Percentiles rank a stretch among this genome's conserved stretches.
These are phyloP conservation scores for Axis porcinus DNA, from an alignment of 2,113 vertebrate species.

Conservation along the genomic window DNA sequence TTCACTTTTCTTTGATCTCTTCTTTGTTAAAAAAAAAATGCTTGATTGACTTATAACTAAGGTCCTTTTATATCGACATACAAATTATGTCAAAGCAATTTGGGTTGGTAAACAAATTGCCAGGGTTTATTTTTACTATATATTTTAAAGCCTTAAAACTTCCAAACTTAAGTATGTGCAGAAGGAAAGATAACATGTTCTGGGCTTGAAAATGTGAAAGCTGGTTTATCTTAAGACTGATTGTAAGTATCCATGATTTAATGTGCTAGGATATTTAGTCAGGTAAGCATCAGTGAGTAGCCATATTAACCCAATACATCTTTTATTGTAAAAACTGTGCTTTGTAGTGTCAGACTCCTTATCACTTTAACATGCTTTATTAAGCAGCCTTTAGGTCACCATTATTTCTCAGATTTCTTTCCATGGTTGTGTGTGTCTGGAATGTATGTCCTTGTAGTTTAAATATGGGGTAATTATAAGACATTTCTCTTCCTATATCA, in stretches of 20 bases:
- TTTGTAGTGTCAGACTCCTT: slow-evolving; percentile 93
- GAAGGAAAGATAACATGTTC: slow-evolving; percentile 62
- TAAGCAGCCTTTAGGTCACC: slow-evolving; percentile 97
- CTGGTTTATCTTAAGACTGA: slow-evolving; percentile 89
- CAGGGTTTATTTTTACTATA: slow-evolving; percentile 55
- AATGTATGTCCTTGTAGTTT: slow-evolving; percentile 88
- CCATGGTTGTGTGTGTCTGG: slow-evolving; percentile 87
- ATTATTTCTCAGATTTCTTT: slow-evolving; percentile 95
- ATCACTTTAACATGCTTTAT: slow-evolving; percentile 98
- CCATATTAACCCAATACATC: slow-evolving; percentile 99
- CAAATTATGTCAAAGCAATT: slow-evolving; percentile 70
- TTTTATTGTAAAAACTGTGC: slow-evolving; percentile 99
- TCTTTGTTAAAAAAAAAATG: slow-evolving; percentile 58
- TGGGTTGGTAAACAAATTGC: slow-evolving; percentile 60
- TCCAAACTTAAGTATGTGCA: slow-evolving; percentile 54
- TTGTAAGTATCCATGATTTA: slow-evolving; percentile 90
- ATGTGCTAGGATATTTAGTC: slow-evolving; percentile 93
- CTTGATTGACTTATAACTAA: slow-evolving; percentile 51
- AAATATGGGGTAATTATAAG: slow-evolving; percentile 81
- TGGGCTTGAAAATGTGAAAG: slow-evolving; percentile 81
- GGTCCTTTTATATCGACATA: slow-evolving; percentile 59
- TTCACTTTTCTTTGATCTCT: slow-evolving; percentile 56
- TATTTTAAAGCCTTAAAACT: slow-evolving; percentile 67
- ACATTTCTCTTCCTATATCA: slow-evolving; percentile 87
- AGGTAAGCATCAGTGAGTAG: slow-evolving; percentile 99